Evolutionary conservation across 2,797 vertebrate genomes (phyloP).

Genomic region (Clarias laeviceps): DNA sequence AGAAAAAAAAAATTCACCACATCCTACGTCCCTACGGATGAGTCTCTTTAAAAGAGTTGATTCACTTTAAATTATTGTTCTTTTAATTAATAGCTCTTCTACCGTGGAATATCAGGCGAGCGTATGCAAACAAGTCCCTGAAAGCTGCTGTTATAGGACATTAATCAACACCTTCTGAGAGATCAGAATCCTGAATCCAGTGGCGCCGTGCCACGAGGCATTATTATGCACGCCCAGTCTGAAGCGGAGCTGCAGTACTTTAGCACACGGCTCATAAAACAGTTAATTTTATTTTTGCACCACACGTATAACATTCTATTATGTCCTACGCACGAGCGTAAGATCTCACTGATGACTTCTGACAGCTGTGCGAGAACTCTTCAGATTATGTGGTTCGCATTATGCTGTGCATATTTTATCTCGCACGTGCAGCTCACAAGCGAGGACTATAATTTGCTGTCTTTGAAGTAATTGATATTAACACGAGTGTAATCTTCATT

Average conservation of each 20-base stretch:
- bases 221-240: not conserved
- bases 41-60: not conserved
- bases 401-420: constrained; percentile 4
- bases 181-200: not conserved
- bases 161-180: too few species aligned
- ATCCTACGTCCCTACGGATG: too few species aligned
- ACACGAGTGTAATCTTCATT: constrained; percentile 34
- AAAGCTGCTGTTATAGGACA: not conserved
- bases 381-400: not conserved
- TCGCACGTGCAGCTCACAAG: not conserved
- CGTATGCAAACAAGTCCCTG: not conserved
- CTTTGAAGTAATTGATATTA: constrained; percentile 52
- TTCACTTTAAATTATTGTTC: not conserved
- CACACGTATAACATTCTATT: constrained; percentile 17
- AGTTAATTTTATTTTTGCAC: constrained; percentile 12
- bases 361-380: constrained; percentile 25
- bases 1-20: not conserved
- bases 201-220: not conserved
- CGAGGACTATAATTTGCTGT: constrained; percentile 25
- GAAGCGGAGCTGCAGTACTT: not conserved
- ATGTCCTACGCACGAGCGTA: not conserved
- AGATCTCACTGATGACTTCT: constrained; percentile 25
- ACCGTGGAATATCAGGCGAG: too few species aligned
- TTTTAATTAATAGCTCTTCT: not conserved
- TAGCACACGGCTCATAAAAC: not conserved